Evolutionary conservation across 2,113 vertebrate genomes (phyloP).

Genomic region (Coturnix japonica): DNA sequence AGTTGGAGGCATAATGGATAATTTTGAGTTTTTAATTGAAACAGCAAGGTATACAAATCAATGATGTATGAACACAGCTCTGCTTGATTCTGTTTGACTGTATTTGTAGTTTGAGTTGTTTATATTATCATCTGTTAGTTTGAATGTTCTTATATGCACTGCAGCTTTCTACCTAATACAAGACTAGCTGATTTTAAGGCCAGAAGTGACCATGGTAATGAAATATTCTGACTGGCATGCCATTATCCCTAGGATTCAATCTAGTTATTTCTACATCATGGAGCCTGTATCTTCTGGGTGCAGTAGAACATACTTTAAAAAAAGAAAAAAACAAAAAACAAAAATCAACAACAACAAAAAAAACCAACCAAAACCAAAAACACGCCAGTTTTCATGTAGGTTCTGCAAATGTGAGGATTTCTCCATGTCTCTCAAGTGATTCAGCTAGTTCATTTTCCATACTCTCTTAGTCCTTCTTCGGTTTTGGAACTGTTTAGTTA

Average conservation of each 20-base stretch:
- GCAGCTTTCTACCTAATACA: background rate
- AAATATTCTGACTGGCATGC: background rate
- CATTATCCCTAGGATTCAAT: background rate
- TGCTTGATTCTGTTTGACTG: conserved; percentile 27
- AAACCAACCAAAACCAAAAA: too few relatives aligned
- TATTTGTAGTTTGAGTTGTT: conserved; percentile 1
- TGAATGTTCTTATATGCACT: background rate
- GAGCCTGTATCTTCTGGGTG: background rate
- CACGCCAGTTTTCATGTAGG: background rate
- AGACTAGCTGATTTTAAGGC: background rate
- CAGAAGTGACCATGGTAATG: background rate
- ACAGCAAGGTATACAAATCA: conserved; percentile 40
- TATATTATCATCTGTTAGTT: background rate
- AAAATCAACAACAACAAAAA: background rate
- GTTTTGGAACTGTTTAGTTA: background rate
- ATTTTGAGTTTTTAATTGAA: conserved; percentile 73
- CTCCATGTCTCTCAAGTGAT: background rate
- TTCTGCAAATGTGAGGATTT: background rate
- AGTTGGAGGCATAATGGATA: conserved; percentile 68
- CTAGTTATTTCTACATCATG: background rate
- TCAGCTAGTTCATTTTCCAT: conserved; percentile 1
- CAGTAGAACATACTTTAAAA: background rate
- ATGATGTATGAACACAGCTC: conserved; percentile 35
- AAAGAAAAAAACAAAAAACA: background rate
- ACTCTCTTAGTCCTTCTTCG: background rate